phyloP scores from a whole-genome alignment of 1,140 invertebrate genomes.

The Plutomurus gul region DNA sequence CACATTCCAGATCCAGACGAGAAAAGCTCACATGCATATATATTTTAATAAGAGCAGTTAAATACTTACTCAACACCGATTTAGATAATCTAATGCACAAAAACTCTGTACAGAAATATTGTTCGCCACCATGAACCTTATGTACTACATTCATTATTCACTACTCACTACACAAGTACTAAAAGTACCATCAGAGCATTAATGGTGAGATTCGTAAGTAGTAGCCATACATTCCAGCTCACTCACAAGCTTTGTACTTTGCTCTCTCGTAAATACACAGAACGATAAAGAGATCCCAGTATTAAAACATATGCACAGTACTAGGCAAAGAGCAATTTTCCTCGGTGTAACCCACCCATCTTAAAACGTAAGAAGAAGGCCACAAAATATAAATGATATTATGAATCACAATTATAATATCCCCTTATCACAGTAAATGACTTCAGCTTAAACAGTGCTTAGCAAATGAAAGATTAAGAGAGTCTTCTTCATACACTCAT shows the following conservation, averaged over 20 bases:
- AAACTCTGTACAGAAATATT: not conserved
- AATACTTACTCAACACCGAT: constrained; percentile 19
- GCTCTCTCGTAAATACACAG: too few relatives aligned
- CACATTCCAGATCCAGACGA: not conserved
- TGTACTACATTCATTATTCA: too few relatives aligned
- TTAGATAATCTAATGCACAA: not conserved
- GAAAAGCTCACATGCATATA: not conserved
- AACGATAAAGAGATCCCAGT: too few relatives aligned
- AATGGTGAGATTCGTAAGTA: too few relatives aligned
- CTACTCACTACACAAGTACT: too few relatives aligned
- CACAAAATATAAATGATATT: not conserved
- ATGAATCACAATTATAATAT: not conserved
- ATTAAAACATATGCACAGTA: too few relatives aligned
- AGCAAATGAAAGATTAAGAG: constrained; percentile 17
- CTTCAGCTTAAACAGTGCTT: not conserved
- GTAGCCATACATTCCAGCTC: too few relatives aligned
- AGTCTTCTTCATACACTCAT: not conserved
- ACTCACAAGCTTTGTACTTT: too few relatives aligned
- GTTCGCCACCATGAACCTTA: not conserved
- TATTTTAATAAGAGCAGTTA: not conserved
- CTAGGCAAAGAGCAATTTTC: not conserved
- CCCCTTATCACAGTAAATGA: not conserved
- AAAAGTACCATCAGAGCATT: too few relatives aligned
- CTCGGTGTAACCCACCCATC: not conserved
- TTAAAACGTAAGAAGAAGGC: not conserved